Percentiles rank a stretch among this genome's conserved stretches.
Conservation (phyloP, 2,888 invertebrate species). For the Smittia sp. region DNA sequence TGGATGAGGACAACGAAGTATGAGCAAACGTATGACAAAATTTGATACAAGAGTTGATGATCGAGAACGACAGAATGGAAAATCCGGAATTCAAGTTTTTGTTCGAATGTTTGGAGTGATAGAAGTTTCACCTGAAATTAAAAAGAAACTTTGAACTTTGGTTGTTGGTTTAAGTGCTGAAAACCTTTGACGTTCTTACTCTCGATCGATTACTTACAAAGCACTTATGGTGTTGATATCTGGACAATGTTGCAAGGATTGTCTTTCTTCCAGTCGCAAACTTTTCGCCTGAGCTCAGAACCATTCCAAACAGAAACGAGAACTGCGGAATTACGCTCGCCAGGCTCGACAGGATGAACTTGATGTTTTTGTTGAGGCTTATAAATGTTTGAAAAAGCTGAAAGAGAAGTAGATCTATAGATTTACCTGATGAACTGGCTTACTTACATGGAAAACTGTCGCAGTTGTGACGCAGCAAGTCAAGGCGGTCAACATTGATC, state of each 20-base stretch:
- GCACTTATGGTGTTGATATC: background rate
- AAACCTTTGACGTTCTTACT: too few species aligned
- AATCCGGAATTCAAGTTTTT: background rate
- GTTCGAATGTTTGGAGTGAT: background rate
- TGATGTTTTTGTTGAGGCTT: background rate
- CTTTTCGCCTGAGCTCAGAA: background rate
- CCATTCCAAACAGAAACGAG: too few species aligned
- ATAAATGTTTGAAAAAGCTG: background rate
- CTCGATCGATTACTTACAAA: too few species aligned
- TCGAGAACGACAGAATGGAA: background rate
- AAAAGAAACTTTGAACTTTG: background rate
- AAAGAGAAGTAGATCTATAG: background rate
- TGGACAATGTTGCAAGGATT: background rate
- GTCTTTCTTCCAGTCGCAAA: background rate
- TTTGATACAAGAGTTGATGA: background rate
- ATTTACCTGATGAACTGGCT: too few species aligned
- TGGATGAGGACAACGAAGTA: background rate
- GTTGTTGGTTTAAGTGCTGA: too few species aligned
- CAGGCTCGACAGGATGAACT: background rate
- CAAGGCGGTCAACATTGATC: background rate
- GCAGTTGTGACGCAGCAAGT: background rate
- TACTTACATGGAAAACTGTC: background rate
- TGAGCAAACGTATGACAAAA: background rate
- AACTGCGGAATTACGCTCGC: background rate
- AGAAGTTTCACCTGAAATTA: background rate